A percentile compares a stretch with the other conserved stretches of the same genome.
These are phyloP conservation scores for Andricus grossulariae DNA, from an alignment of 1,140 invertebrate species.

Conservation along the genomic window DNA sequence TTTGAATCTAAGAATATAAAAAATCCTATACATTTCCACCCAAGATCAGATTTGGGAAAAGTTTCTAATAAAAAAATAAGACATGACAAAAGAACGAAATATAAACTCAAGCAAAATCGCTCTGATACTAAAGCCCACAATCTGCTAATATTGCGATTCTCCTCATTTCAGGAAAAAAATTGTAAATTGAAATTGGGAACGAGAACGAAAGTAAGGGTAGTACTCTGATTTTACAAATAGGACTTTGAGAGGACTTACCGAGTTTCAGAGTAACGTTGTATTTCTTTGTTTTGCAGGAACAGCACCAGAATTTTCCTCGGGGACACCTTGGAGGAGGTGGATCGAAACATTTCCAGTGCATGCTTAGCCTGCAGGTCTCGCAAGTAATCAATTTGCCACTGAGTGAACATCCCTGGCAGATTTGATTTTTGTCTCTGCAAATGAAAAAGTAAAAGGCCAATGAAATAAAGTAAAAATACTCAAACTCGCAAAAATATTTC, in stretches of 20 bases:
- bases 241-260: conserved; percentile 54
- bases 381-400: conserved; percentile 78
- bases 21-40: too few species aligned
- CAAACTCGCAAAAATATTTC: neutral
- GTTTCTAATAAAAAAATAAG: too few species aligned
- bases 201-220: neutral
- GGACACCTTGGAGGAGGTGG: conserved; percentile 79
- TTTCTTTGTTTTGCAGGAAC: conserved; percentile 74
- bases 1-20: too few species aligned
- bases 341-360: conserved; percentile 79
- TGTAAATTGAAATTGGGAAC: neutral
- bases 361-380: conserved; percentile 77
- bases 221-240: neutral
- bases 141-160: too few species aligned
- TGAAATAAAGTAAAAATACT: neutral
- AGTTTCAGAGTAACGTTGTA: conserved; percentile 56
- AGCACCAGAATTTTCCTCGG: conserved; percentile 79
- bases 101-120: too few species aligned
- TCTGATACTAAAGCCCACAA: too few species aligned
- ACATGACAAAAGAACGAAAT: too few species aligned
- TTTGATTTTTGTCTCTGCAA: conserved; percentile 51
- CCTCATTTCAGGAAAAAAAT: too few species aligned
- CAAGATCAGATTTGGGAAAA: too few species aligned
- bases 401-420: conserved; percentile 63
- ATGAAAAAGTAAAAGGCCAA: conserved; percentile 30